Evolutionary conservation across 1,140 invertebrate species (phyloP), one percentile per base, ranked within the genome.

Genomic region (Atta texana): DNA sequence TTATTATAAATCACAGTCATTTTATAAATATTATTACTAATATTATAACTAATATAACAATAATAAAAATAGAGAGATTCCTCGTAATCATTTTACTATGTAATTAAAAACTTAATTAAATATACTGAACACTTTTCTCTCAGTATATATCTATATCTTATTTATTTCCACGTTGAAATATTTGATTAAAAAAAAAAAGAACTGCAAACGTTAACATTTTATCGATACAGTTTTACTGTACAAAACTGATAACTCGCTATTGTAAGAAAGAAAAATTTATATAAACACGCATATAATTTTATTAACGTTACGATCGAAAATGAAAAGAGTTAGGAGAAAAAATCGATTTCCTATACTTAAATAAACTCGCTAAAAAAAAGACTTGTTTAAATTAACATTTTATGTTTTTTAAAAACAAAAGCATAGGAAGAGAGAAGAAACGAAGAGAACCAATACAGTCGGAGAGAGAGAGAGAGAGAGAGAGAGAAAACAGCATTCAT

Each of bases 131-230:
- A 44, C 1, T 44, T 44, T 44, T 44, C 8, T 44, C 39, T 12
- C 39, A 44, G 39, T 44, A 44, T 10, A 10, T 10, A 44, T 8
- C 2, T 44, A 12, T 44, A 44, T 1, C 8, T 44, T 10, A 44
- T 12, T 44, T 44, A 44, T 44, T 44, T 44, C 0, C 39, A 44
- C 39, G 4, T 12, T 8, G 6, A 39, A 39, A 0, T 39, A 34
- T 68, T 61, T 28, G 7, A 63, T 7, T 16, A 44, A 61, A 28
- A 16, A 49, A 12, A 8, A n/a, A 12, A 28, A 39, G 6, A 39
- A 18, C 57, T 61, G 5, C 21, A 16, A 76, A 76, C 34, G 10
- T 61, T 76, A 16, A 24, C 24, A 77, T 44, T 44, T 76, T 44
- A 72, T 8, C 31, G 10, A 74, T 31, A 28, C 16, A 28, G 1